Base-by-base conservation (phyloP, 2,113 vertebrate species). In the Proterorhinus semilunaris region DNA sequence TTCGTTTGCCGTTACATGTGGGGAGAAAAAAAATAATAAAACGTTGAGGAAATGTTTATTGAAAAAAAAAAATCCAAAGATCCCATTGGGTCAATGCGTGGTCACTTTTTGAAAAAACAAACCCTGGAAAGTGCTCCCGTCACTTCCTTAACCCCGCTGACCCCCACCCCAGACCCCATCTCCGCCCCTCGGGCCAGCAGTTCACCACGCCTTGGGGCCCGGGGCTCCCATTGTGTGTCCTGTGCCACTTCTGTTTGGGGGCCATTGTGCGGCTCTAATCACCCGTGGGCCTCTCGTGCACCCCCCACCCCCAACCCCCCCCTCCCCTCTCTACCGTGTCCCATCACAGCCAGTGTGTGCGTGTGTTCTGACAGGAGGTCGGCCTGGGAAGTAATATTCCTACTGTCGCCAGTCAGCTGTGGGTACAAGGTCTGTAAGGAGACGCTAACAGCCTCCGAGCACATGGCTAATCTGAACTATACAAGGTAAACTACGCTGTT, bases 221-320 rank as follows among this genome's bases (percentile, higher is more conserved):
- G 91, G 91, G 27, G 93, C 94, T 94, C 91, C 95, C 86, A 86
- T 91, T 91, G 92, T 88, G 90, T 91, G 90, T 72, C 78, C 86
- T 88, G 88, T 91, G 91, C 79, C 85, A 65, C 90, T 90, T 93
- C 90, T 96, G 91, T 94, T 95, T 94, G 94, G 93, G 27, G 84
- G 75, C 90, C 91, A 94, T 96, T 98, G 95, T 98, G 94, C 91
- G 51, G 83, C 77, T 83, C 89, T 93, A 96, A 95, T 95, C 95
- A 97, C 89, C 95, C 95, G 46, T 95, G 90, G 76, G 86, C 94
- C 94, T 95, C 94, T 94, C 54, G 90, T 86, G 92, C 91, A 86
- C 93, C 90, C 93, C 61, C n/a, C 59, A 2, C 12, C 45, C 42
- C 12, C 6, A 0, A 11, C 42, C 11, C 10, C 42, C 6, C 43